Evolutionary conservation across 2,113 vertebrate species (phyloP).

Genomic region (Hiodon alosoides): DNA sequence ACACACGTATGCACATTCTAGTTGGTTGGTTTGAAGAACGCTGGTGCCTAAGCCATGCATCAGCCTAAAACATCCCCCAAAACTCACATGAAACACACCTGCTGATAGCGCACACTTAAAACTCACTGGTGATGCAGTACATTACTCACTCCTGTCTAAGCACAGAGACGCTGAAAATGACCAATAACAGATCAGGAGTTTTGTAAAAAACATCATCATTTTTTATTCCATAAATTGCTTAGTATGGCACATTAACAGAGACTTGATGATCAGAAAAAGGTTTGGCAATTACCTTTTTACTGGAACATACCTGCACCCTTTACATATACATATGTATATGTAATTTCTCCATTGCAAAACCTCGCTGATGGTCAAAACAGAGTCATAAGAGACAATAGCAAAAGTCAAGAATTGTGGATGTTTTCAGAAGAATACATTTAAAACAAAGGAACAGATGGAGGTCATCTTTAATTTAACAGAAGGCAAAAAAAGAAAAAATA

Average conservation of each 20-base stretch:
- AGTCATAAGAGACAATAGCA: slow-evolving; percentile 51
- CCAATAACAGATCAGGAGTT: slow-evolving; percentile 43
- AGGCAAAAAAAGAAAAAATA: slow-evolving; percentile 44
- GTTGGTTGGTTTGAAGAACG: too few species aligned
- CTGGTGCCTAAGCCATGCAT: too few species aligned
- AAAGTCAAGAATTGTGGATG: slow-evolving; percentile 51
- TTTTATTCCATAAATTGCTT: slow-evolving; percentile 66
- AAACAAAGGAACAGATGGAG: slow-evolving; percentile 57
- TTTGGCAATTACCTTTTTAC: slow-evolving; percentile 61
- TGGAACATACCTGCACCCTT: slow-evolving; percentile 52
- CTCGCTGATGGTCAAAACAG: slow-evolving; percentile 42
- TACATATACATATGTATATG: slow-evolving; percentile 10
- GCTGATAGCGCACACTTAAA: too few species aligned
- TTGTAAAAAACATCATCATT: slow-evolving; percentile 50
- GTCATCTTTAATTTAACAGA: slow-evolving; percentile 67
- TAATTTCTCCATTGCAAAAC: slow-evolving; percentile 23
- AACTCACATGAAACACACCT: too few species aligned
- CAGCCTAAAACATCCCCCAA: too few species aligned
- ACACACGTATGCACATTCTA: too few species aligned
- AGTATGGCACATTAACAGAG: slow-evolving; percentile 64
- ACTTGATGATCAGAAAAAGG: slow-evolving; percentile 57
- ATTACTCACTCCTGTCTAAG: too few species aligned
- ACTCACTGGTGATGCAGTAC: too few species aligned
- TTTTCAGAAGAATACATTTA: slow-evolving; percentile 45
- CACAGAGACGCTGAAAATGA: slow-evolving; percentile 29